Evolutionary conservation across 2,888 invertebrate genomes (phyloP).

Genomic region (Doris montereyensis): DNA sequence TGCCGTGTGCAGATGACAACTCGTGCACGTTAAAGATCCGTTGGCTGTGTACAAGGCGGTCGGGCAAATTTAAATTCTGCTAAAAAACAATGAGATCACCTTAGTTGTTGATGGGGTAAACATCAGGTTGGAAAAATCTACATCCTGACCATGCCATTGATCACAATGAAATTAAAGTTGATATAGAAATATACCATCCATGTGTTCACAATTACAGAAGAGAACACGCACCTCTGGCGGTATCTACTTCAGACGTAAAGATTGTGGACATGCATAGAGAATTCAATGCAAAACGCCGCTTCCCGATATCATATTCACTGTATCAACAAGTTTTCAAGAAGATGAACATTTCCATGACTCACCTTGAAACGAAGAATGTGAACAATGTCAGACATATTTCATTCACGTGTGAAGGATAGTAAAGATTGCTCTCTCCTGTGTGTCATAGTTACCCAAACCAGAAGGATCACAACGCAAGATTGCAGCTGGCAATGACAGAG

Average conservation of each 20-base stretch:
- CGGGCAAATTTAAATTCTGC: too few species aligned
- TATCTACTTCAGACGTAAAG: constrained; percentile 10
- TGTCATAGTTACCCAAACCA: neutral
- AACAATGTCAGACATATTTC: neutral
- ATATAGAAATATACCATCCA: neutral
- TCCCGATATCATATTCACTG: neutral
- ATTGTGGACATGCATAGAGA: neutral
- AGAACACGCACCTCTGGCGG: neutral
- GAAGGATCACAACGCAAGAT: neutral
- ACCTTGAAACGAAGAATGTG: constrained; percentile 10
- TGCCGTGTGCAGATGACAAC: too few species aligned
- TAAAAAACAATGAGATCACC: too few species aligned
- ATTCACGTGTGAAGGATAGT: neutral
- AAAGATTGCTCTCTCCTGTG: neutral
- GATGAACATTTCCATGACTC: constrained; percentile 14
- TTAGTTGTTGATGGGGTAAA: too few species aligned
- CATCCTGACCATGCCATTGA: too few species aligned
- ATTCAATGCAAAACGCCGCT: neutral
- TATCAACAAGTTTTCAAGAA: neutral
- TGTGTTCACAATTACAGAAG: neutral
- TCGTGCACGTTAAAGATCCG: too few species aligned
- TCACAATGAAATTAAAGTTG: neutral
- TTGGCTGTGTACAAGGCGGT: too few species aligned
- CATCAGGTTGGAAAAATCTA: too few species aligned
- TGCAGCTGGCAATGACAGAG: neutral